Evolutionary conservation across 2,888 invertebrate species (phyloP).

Genomic region (Rhimphoctona megacephalus): DNA sequence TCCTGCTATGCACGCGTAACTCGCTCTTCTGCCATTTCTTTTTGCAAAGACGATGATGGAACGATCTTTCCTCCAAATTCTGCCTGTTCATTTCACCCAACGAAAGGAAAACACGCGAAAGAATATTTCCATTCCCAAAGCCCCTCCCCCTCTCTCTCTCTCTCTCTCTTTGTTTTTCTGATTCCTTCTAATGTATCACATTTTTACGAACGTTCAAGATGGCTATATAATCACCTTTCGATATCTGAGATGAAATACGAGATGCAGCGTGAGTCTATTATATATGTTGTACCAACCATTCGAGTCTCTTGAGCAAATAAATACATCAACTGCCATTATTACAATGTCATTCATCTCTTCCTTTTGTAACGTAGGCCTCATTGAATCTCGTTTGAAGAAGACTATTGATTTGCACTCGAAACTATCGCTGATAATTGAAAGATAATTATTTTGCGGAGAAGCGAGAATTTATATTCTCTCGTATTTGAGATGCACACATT

Average conservation of each 20-base stretch:
- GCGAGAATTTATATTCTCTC: background rate
- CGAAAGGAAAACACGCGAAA: constrained; percentile 14
- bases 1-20: constrained; percentile 9
- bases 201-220: background rate
- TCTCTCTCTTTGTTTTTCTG: background rate
- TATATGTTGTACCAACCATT: too few species aligned
- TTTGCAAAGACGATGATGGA: constrained; percentile 47
- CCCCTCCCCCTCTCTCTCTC: background rate
- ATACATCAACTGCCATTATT: too few species aligned
- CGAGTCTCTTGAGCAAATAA: too few species aligned
- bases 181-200: background rate
- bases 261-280: too few species aligned
- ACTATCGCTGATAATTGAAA: background rate
- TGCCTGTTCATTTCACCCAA: constrained; percentile 42
- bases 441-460: background rate
- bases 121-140: constrained; percentile 11
- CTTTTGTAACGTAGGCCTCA: background rate
- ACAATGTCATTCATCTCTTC: too few species aligned
- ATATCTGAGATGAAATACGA: background rate
- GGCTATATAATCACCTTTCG: background rate
- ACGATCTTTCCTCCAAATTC: constrained; percentile 45
- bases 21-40: constrained; percentile 6
- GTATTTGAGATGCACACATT: background rate
- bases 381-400: background rate
- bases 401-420: background rate